Evolutionary conservation across 2,797 vertebrate species (phyloP), one percentile per base, ranked within the genome.

Genomic region (Myripristis murdjan): DNA sequence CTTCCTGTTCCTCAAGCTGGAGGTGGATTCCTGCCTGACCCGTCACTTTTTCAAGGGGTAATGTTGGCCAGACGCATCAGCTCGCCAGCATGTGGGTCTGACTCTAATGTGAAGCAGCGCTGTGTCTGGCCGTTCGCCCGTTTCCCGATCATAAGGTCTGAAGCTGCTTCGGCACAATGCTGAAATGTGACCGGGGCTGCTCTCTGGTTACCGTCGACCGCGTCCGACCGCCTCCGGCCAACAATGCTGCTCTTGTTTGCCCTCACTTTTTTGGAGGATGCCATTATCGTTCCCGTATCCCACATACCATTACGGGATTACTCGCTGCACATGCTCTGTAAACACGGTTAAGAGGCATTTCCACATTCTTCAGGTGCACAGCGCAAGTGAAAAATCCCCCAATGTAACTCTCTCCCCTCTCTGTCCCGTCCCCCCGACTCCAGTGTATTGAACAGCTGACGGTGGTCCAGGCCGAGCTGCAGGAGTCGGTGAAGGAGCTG

Each of bases 401-500:
- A 51, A 61, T 75, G 18, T 52, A 54, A 78, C 55, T 22, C 6
- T 60, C 3, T 44, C 2, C 12, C 3, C 22, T 49, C 6, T 67
- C 10, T 37, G 15, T n/a, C 2, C 12, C 6, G n/a, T 20, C 22
- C 7, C 1, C 14, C 4, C 0, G 46, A n/a, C 26, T 4, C 28
- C 90, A 99, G 98, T 98, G 95, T 15, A 94, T 98, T 46, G 98
- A 99, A 73, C 97, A 98, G 91, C 93, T 99, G 93, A 96, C 94
- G 0, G 95, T 93, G 87, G 96, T 98, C 87, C 97, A 99, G 79
- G 93, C 95, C 0, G 98, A 98, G 91, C 92, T 99, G 64, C 97
- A 99, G 88, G 96, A 97, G 76, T 97, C 97, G 0, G 97, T 99
- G 81, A 99, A 98, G 93, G 98, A 99, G 86, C 94, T 99, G 94